Percentiles rank a stretch among this genome's conserved stretches.
phyloP scores from a whole-genome alignment of 2,888 invertebrate species.

The Nemotelus nigrinus region DNA sequence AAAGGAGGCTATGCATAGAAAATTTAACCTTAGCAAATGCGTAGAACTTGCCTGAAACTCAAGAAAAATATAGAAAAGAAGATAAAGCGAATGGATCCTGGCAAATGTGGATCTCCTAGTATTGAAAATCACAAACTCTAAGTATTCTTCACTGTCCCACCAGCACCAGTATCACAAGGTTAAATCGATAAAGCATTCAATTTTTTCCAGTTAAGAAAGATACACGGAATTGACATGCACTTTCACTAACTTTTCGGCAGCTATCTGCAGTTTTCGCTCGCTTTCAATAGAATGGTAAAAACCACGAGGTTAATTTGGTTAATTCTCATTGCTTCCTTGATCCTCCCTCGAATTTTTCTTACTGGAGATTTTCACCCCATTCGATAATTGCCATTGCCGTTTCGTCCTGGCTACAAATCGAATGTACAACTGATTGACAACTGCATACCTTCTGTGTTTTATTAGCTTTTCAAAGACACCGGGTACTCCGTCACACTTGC shows the following conservation, averaged over 20 bases:
- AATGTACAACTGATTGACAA: background rate
- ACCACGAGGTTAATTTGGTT: slow-evolving; percentile 18
- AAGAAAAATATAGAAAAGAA: too few species aligned
- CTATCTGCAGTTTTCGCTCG: background rate
- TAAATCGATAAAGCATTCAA: slow-evolving; percentile 42
- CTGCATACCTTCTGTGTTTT: background rate
- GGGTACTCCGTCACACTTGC: background rate
- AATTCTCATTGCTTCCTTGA: background rate
- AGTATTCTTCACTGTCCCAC: background rate
- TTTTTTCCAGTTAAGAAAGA: background rate
- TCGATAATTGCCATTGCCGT: background rate
- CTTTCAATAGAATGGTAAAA: slow-evolving; percentile 13
- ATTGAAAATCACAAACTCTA: too few species aligned
- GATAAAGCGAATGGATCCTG: too few species aligned
- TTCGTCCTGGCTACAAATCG: background rate
- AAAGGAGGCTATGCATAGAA: background rate
- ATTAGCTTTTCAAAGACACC: background rate
- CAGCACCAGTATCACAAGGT: slow-evolving; percentile 20
- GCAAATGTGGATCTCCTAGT: too few species aligned
- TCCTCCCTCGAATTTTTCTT: slow-evolving; percentile 12
- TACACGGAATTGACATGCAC: background rate
- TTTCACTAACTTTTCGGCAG: background rate
- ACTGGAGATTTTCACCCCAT: slow-evolving; percentile 1
- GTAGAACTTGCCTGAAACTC: too few species aligned
- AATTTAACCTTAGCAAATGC: too few species aligned